Evolutionary conservation across 2,888 invertebrate genomes (phyloP), one percentile per base, ranked within the genome.

Genomic region (Mantis religiosa): DNA sequence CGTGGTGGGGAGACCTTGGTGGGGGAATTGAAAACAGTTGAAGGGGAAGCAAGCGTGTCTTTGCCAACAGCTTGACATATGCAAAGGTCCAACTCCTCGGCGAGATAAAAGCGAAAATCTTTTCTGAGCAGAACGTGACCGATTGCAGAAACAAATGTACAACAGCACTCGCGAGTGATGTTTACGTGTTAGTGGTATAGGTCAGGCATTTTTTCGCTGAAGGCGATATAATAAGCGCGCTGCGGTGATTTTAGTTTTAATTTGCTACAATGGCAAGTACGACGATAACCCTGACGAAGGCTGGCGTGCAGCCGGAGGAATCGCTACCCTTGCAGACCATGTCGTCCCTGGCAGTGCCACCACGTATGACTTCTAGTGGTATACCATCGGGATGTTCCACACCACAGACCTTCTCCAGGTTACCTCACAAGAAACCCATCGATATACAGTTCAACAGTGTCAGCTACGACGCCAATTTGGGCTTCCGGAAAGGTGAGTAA

Each of bases 371-470:
- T 3, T 71, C 20, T 4, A 20, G 25, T 20, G 25, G 54, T 2
- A 20, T 71, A 25, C 25, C 54, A 20, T 71, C 54, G 20, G 54
- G 54, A 6, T 71, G 54, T 20, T 71, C 54, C 25, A 71, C 54
- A 3, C 86, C 86, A 20, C 82, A 82, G 7, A 85, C 82, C 15
- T 88, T 89, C 84, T 83, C 88, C 15, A 71, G 88, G 8, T 54
- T 89, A 41, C 93, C 93, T 14, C 90, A 92, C 12, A 93, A 93
- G 85, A 94, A 95, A 25, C 94, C 95, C 2, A 94, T 97, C 81
- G 96, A 97, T 92, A 95, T 97, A 90, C 94, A 95, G 91, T 97
- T 97, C 92, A 95, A 96, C 89, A 95, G 97, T 92, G 94, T 97
- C 90, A 95, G 95, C 0, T 97, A 96, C 92, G 96, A 95, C 0